Base-by-base conservation (phyloP, 2,797 vertebrate species). In the Apodemus agrarius region DNA sequence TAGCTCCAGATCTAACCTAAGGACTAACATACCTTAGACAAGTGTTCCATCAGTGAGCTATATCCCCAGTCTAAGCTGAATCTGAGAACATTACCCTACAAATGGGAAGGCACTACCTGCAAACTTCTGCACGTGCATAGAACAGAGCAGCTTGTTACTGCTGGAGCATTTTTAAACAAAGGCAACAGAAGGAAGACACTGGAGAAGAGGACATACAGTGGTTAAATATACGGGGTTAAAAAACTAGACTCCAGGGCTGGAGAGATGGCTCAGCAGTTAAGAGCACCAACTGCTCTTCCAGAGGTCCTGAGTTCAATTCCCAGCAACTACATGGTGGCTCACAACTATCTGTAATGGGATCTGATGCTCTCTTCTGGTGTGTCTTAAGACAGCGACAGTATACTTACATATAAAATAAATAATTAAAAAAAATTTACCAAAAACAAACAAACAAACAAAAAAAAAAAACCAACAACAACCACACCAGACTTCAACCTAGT, bases 71-170 rank as follows among this genome's bases (percentile, higher is more conserved):
- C 57, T 63, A 40, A 92, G 40, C n/a, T 94, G 57, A 88, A 61
- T 78, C 31, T 93, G 88, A 80, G 94, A 95, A 19, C 43, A 59
- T 63, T 46, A 84, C 80, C 49, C 75, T 54, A 82, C 57, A 80
- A 81, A 91, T 9, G 59, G 65, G n/a, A 2, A 46, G 49, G 49
- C 54, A 46, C 13, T 54, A 3, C 88, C 43, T 31, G 1, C 61
- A 21, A 75, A 16, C 67, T 37, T 75, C 11, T 5, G 37, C 31
- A 57, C 7, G 61, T 14, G 11, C 40, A 40, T 8, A 54, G 14
- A 61, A 92, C 43, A 81, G 11, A 93, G 37, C 3, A 75, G 82
- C 61, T 26, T 92, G 61, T 90, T 69, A 85, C 0, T 76, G 43
- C 78, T 80, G 16, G 22, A 40, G 29, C 31, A 89, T 69, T 69